Evolutionary conservation across 2,888 invertebrate species (phyloP).

Genomic region (Drosophila buzzatii): DNA sequence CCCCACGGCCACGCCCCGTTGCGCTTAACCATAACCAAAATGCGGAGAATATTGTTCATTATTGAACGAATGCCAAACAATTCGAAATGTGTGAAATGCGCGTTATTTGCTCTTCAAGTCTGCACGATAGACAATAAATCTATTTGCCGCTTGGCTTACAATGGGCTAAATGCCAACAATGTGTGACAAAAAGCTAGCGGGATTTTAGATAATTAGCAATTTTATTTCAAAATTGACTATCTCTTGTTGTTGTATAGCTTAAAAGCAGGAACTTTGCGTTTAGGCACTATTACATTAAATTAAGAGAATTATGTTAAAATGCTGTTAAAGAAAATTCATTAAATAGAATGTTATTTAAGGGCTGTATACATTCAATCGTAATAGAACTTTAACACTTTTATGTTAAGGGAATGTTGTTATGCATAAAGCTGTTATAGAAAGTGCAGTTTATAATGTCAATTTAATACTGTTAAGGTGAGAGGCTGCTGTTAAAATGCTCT

Average conservation of each 20-base stretch:
- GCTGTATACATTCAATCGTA: too few relatives aligned
- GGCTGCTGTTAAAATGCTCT: too few relatives aligned
- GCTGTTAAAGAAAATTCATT: too few relatives aligned
- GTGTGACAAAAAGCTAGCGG: not conserved
- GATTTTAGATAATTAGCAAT: not conserved
- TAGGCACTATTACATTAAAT: not conserved
- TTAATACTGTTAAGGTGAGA: too few relatives aligned
- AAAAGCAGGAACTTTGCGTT: too few relatives aligned
- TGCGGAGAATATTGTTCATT: conserved; percentile 42
- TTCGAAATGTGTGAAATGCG: conserved; percentile 22
- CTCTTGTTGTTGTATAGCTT: too few relatives aligned
- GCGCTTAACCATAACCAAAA: not conserved
- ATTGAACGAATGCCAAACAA: conserved; percentile 41
- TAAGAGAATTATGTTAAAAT: not conserved
- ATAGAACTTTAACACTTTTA: too few relatives aligned
- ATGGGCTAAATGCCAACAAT: conserved; percentile 2
- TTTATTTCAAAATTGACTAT: too few relatives aligned
- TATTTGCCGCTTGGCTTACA: conserved; percentile 24
- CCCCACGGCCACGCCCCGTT: not conserved
- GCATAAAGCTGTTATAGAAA: not conserved
- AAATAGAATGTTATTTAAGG: too few relatives aligned
- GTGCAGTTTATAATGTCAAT: not conserved
- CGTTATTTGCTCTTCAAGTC: conserved; percentile 8
- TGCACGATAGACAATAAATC: conserved; percentile 23
- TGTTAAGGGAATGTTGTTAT: too few relatives aligned